phyloP scores from a whole-genome alignment of 2,888 invertebrate genomes.

The Encarsia formosa region DNA sequence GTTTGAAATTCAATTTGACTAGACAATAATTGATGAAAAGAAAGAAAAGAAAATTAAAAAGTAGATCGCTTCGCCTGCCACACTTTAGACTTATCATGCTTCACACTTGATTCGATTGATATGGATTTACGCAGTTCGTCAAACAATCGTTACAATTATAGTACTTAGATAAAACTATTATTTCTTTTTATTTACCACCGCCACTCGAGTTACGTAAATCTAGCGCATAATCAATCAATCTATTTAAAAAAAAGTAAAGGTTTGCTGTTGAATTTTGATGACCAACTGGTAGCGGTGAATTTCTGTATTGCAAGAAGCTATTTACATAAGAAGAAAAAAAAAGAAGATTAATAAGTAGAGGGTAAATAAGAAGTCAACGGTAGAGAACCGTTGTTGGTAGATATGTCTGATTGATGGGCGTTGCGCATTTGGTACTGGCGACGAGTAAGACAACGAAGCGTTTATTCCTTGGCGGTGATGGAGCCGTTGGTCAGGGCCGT shows the following conservation, averaged over 20 bases:
- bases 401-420: neutral
- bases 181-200: neutral
- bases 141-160: neutral
- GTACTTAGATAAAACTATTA: neutral
- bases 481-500: slow-evolving; percentile 45
- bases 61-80: too few species aligned
- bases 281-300: neutral
- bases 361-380: neutral
- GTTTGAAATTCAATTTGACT: too few species aligned
- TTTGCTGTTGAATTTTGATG: neutral
- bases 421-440: too few species aligned
- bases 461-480: slow-evolving; percentile 45
- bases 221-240: neutral
- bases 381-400: neutral
- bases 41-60: too few species aligned
- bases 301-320: slow-evolving; percentile 35
- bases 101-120: too few species aligned
- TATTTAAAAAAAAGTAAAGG: neutral
- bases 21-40: too few species aligned
- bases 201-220: neutral
- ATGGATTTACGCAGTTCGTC: too few species aligned
- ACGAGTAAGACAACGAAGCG: neutral
- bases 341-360: neutral
- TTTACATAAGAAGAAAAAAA: slow-evolving; percentile 33
- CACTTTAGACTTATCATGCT: too few species aligned